Conservation (phyloP, 2,113 vertebrate genomes). For the Hydrolagus affinis region DNA sequence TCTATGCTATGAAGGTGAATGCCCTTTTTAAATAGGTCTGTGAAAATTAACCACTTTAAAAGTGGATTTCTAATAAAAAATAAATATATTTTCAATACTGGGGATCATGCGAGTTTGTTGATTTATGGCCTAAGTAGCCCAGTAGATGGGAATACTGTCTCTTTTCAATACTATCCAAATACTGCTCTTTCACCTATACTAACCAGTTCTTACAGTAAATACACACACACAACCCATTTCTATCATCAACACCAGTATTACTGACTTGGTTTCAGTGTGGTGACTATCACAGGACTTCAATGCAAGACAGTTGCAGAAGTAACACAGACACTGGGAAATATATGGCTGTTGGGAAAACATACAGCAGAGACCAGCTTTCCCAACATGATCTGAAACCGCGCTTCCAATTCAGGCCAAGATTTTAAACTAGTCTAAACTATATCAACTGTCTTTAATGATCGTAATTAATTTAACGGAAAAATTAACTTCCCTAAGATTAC, state of each 20-base stretch:
- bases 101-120: neutral
- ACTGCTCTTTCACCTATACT: neutral
- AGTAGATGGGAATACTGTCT: neutral
- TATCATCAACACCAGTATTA: neutral
- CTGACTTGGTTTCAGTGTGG: slow-evolving; percentile 10
- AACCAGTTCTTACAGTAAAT: neutral
- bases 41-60: neutral
- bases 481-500: neutral
- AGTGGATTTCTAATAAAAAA: neutral
- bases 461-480: neutral
- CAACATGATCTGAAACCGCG: neutral
- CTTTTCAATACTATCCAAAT: neutral
- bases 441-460: neutral
- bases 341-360: neutral
- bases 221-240: neutral
- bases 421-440: slow-evolving; percentile 2
- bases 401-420: neutral
- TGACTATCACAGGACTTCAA: neutral
- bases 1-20: neutral
- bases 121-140: neutral
- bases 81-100: neutral
- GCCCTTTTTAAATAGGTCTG: slow-evolving; percentile 12
- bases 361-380: neutral
- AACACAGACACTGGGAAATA: neutral
- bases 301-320: neutral